Percentiles rank a stretch among this genome's conserved stretches.
These are phyloP conservation scores for Galeruca laticollis DNA, from an alignment of 2,888 invertebrate species.

Conservation along the genomic window DNA sequence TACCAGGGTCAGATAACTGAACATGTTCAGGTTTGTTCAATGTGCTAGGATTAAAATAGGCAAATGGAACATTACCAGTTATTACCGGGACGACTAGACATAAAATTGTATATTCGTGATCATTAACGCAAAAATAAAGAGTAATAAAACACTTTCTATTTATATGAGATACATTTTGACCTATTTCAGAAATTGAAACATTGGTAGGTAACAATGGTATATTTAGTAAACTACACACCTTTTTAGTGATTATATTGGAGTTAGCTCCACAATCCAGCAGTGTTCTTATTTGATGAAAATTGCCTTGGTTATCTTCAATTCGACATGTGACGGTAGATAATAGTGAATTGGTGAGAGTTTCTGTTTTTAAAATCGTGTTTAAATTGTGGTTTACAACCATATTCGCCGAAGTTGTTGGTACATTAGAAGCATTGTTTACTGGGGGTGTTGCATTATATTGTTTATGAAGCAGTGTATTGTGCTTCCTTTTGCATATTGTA, in stretches of 20 bases:
- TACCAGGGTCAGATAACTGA: constrained; percentile 1
- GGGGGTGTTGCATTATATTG: background rate
- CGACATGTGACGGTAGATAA: no score
- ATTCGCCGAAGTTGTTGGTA: no score
- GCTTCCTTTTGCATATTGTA: background rate
- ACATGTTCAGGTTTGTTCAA: background rate
- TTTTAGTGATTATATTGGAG: background rate
- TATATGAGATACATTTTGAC: background rate
- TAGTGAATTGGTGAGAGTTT: no score
- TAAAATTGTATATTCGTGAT: constrained; percentile 2
- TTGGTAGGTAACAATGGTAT: background rate
- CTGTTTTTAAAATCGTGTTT: no score
- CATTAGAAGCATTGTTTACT: background rate
- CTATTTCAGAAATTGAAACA: constrained; percentile 1
- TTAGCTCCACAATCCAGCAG: no score
- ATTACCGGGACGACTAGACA: background rate
- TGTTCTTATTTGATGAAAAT: no score
- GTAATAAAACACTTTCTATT: background rate
- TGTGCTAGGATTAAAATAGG: background rate
- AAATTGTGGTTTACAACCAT: no score
- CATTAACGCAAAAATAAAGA: constrained; percentile 1
- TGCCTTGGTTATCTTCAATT: no score
- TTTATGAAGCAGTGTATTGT: background rate
- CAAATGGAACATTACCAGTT: constrained; percentile 5
- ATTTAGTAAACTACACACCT: background rate